Percentiles rank a stretch among this genome's conserved stretches.
phyloP scores from a whole-genome alignment of 2,797 vertebrate genomes.

The Ciconia nigra region DNA sequence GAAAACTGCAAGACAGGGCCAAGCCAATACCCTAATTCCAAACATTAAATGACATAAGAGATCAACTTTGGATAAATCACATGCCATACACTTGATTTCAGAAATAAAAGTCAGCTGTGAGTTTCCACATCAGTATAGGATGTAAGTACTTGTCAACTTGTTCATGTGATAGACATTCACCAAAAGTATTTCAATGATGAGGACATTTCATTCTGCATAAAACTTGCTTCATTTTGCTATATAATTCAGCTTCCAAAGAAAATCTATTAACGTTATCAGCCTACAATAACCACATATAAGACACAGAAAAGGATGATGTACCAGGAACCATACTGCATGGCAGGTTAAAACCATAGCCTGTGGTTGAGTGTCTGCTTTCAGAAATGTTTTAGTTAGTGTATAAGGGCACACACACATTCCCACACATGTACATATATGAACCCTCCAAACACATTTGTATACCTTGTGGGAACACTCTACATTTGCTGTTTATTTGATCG shows the following conservation, averaged over 20 bases:
- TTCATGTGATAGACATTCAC: not conserved
- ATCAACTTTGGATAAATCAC: not conserved
- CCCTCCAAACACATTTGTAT: not conserved
- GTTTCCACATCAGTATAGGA: not conserved
- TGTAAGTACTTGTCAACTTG: not conserved
- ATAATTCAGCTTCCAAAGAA: not conserved
- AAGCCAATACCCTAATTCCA: not conserved
- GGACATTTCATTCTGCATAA: not conserved
- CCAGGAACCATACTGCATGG: not conserved
- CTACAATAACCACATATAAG: not conserved
- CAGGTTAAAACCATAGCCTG: not conserved
- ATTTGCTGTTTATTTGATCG: not conserved
- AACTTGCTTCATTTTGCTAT: not conserved
- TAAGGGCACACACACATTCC: not conserved
- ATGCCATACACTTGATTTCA: not conserved
- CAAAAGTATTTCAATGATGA: not conserved
- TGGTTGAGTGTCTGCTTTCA: not conserved
- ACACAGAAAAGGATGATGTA: not conserved
- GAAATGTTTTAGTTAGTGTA: not conserved
- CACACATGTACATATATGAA: rapidly evolving
- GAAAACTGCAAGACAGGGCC: not conserved
- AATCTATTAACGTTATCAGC: not conserved
- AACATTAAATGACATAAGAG: not conserved
- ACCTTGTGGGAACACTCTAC: not conserved
- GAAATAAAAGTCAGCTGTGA: not conserved